Base-by-base conservation (phyloP, 1,140 invertebrate genomes). In the Pomacea maculata region DNA sequence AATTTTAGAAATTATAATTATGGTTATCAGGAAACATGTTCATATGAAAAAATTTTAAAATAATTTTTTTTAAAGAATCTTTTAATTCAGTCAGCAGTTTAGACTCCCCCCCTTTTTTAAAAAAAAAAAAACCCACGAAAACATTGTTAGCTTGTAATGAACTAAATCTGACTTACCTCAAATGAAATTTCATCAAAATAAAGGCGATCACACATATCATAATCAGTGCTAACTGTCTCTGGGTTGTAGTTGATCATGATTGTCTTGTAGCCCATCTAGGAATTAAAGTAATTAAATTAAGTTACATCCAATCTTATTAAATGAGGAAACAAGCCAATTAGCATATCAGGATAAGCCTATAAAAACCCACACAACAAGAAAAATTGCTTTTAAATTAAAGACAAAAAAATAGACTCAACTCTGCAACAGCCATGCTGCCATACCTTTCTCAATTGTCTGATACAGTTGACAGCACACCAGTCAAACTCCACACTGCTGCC, bases 191-290 rank as follows among this genome's bases (percentile, higher is more conserved):
- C 99, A 92, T 99, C 99, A 91, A 99, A 99, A 89, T 99, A 99
- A 21, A 99, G 91, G 67, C 97, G 93, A 90, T 99, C 97, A 88
- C 97, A 99, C 96, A 99, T 99, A 87, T 99, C 99, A 87, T 99
- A 99, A 92, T 99, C 99, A 10, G 99, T 99, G 88, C 97, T 98
- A 0, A 99, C 99, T 1, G 99, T 99, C 92, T 99, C 99, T 0
- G 99, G 99, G 92, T 99, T 99, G 88, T 97, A 99, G 91, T 99
- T 99, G 0, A 99, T 94, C 98, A 99, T 99, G n/a, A 99, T 97
- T 1, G 98, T 99, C 85, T 92, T 90, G 80, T 93, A 90, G 11
- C 91, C 91, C 84, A 94, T 89, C 90, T 92, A 81, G 29, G 80
- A 83, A 67, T 70, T 10, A 63, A 17, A 78, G 45, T 70, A 45